Conservation (phyloP, 2,797 vertebrate species). For the Mastacembelus armatus region DNA sequence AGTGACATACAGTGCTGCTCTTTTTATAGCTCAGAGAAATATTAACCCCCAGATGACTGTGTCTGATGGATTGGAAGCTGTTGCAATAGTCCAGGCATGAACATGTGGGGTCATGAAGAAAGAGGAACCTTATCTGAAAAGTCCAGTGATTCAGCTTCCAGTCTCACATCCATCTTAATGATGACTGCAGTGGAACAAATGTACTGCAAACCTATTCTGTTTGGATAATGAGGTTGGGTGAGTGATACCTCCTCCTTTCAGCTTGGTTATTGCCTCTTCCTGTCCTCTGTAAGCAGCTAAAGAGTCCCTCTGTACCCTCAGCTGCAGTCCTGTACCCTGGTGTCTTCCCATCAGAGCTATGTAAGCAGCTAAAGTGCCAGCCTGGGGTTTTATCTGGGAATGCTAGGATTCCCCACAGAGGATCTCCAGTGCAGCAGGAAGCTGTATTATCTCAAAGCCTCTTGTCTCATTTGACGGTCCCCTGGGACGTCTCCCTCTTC, state of each 20-base stretch:
- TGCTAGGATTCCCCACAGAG: constrained; percentile 68
- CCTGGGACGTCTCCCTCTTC: constrained; percentile 42
- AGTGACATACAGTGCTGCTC: neutral
- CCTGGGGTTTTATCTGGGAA: constrained; percentile 78
- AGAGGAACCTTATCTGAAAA: neutral
- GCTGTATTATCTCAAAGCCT: constrained; percentile 68
- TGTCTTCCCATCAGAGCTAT: constrained; percentile 43
- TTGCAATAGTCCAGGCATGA: constrained; percentile 7
- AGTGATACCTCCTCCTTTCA: constrained; percentile 22
- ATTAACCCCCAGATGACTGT: neutral
- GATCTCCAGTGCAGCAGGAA: constrained; percentile 71
- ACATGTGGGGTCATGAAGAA: constrained; percentile 19
- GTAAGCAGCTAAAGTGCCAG: constrained; percentile 72
- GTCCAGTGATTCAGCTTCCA: neutral
- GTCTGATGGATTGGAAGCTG: too few species aligned
- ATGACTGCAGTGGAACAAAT: constrained; percentile 13
- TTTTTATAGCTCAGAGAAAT: constrained; percentile 18
- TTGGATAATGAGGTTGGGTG: constrained; percentile 35
- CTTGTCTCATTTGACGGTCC: constrained; percentile 65
- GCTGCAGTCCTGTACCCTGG: constrained; percentile 26
- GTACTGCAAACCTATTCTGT: constrained; percentile 24
- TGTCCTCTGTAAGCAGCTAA: constrained; percentile 51
- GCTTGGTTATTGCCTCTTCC: constrained; percentile 57
- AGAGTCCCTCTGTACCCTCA: constrained; percentile 35
- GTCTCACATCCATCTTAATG: neutral